Evolutionary conservation across 2,113 vertebrate genomes (phyloP).

Genomic region (Muntiacus muntjak): DNA sequence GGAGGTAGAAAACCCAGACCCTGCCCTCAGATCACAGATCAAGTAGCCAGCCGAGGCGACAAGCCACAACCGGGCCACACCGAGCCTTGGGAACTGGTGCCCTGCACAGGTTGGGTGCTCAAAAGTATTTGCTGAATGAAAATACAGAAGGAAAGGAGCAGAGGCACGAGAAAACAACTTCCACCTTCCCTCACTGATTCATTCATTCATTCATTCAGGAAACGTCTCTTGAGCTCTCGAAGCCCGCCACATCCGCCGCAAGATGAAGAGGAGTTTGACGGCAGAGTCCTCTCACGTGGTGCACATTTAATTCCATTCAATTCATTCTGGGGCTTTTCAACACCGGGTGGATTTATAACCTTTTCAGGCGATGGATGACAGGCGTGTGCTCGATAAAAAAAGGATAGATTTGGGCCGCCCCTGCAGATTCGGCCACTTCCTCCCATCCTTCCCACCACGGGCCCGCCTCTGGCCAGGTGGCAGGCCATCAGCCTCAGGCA

Average conservation of each 20-base stretch:
- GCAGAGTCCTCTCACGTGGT: not conserved
- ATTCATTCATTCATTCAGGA: not conserved
- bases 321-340: slow-evolving; percentile 28
- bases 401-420: not conserved
- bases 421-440: not conserved
- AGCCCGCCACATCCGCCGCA: not conserved
- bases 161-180: not conserved
- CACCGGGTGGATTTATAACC: not conserved
- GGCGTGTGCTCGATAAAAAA: not conserved
- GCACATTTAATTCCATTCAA: not conserved
- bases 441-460: not conserved
- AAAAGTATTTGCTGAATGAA: not conserved
- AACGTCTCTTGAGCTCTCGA: not conserved
- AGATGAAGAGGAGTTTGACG: not conserved
- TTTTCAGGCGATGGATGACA: slow-evolving; percentile 41
- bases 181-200: not conserved
- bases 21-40: not conserved
- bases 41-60: not conserved
- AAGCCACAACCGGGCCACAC: not conserved
- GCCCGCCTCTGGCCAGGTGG: not conserved
- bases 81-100: not conserved
- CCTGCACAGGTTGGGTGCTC: not conserved
- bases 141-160: not conserved
- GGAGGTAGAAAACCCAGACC: not conserved
- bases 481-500: not conserved